phyloP scores from a whole-genome alignment of 2,113 vertebrate species.

The Nesoenas mayeri region DNA sequence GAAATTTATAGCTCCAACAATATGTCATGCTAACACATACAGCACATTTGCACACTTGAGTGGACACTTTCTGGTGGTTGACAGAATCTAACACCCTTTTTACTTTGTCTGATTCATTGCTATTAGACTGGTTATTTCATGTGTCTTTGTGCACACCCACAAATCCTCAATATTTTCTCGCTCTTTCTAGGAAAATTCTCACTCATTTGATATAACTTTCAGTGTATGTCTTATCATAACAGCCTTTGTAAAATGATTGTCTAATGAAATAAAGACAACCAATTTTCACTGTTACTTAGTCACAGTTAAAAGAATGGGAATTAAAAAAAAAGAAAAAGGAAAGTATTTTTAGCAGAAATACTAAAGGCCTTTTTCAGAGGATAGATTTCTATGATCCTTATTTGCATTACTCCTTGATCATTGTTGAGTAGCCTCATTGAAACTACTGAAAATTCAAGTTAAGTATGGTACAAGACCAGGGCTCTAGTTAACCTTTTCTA shows the following conservation, averaged over 20 bases:
- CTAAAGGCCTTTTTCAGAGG: background rate
- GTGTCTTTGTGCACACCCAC: background rate
- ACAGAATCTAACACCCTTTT: slow-evolving; percentile 40
- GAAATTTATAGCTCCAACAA: background rate
- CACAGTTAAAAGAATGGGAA: background rate
- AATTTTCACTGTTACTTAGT: background rate
- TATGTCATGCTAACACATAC: background rate
- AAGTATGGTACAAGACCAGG: background rate
- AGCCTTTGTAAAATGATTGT: background rate
- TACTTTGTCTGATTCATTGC: slow-evolving; percentile 32
- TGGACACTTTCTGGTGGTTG: slow-evolving; percentile 36
- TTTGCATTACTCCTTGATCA: background rate
- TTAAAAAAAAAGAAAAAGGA: background rate
- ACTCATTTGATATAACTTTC: background rate
- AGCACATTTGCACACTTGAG: slow-evolving; percentile 49
- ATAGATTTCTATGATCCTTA: background rate
- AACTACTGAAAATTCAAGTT: background rate
- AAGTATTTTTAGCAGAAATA: background rate
- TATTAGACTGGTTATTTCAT: background rate
- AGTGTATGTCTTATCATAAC: background rate
- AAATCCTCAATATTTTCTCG: background rate
- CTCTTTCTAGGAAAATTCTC: background rate
- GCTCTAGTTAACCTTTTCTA: background rate
- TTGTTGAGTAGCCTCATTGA: background rate
- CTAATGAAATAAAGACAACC: background rate